Percentiles rank a stretch among this genome's conserved stretches.
These are phyloP conservation scores for Nudaria mundana DNA, from an alignment of 2,888 invertebrate species.

Conservation along the genomic window DNA sequence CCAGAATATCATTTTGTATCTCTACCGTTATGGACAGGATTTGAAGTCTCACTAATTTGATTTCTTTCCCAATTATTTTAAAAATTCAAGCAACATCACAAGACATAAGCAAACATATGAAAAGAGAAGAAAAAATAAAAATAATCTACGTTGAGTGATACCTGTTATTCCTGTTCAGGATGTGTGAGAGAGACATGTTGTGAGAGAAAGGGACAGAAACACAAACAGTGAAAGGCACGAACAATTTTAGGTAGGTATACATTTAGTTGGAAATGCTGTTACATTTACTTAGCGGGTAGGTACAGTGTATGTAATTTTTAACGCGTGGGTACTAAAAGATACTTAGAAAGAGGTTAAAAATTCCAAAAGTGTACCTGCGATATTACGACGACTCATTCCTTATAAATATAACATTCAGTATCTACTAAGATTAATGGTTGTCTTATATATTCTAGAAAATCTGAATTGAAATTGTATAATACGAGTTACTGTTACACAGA, in stretches of 20 bases:
- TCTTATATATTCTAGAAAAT: background rate
- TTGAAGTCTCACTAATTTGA: too few relatives aligned
- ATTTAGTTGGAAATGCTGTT: slow-evolving; percentile 13
- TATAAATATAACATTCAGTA: slow-evolving; percentile 17
- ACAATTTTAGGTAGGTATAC: slow-evolving; percentile 48
- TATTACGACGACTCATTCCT: slow-evolving; percentile 21
- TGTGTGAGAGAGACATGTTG: slow-evolving; percentile 78
- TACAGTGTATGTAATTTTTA: background rate
- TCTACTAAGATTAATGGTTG: slow-evolving; percentile 16
- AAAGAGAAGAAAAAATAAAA: slow-evolving; percentile 47
- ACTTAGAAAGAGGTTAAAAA: background rate
- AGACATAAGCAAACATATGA: slow-evolving; percentile 63
- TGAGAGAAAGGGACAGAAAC: slow-evolving; percentile 78
- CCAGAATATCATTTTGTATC: too few relatives aligned
- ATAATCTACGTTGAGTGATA: slow-evolving; percentile 64
- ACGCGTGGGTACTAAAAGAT: background rate
- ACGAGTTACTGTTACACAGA: too few relatives aligned
- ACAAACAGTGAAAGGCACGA: slow-evolving; percentile 79
- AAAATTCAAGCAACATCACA: slow-evolving; percentile 64
- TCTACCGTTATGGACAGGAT: too few relatives aligned
- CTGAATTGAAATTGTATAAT: too few relatives aligned
- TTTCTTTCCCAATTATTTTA: too few relatives aligned
- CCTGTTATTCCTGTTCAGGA: slow-evolving; percentile 79
- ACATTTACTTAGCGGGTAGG: background rate
- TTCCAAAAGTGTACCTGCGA: slow-evolving; percentile 8